Evolutionary conservation across 2,888 invertebrate genomes (phyloP).

Genomic region (Acanthosepion esculentum): DNA sequence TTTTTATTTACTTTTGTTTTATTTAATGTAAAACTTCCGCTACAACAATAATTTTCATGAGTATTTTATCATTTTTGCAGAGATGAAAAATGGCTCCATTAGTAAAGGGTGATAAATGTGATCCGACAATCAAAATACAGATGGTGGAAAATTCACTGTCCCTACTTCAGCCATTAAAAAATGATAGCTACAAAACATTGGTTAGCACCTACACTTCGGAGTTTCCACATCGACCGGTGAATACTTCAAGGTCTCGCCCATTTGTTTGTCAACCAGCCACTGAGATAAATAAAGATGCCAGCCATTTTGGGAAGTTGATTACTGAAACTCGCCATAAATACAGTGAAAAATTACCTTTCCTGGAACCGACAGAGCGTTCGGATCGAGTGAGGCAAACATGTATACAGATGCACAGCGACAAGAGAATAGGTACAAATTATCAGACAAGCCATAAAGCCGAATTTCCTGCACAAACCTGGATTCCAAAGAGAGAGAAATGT

Average conservation of each 20-base stretch:
- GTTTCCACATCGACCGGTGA: background rate
- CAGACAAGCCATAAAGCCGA: background rate
- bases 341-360: background rate
- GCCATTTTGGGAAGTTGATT: background rate
- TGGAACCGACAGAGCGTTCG: background rate
- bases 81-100: background rate
- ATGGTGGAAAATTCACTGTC: background rate
- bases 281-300: background rate
- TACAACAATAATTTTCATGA: background rate
- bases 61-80: background rate
- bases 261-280: background rate
- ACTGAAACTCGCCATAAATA: background rate
- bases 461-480: background rate
- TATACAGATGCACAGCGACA: background rate
- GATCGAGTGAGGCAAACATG: background rate
- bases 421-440: background rate
- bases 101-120: background rate
- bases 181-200: background rate
- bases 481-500: background rate
- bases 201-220: background rate
- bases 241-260: background rate
- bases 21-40: background rate
- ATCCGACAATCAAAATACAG: background rate
- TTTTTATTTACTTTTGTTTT: too few species aligned
- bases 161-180: background rate